Conservation (phyloP, 2,888 invertebrate species). For the Lithodes maja region DNA sequence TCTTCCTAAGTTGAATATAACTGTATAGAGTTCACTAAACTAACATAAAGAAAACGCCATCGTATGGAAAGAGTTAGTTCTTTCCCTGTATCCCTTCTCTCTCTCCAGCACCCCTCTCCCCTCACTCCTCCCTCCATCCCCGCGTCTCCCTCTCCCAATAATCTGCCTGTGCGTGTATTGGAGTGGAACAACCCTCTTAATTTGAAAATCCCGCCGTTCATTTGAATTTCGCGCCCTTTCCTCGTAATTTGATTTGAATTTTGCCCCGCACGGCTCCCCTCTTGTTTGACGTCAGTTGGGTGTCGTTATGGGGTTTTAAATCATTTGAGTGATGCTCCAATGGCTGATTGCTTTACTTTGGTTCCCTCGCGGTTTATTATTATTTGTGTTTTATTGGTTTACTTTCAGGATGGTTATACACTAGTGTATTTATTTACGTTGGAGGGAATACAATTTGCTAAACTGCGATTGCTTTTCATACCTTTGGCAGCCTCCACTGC, state of each 20-base stretch:
- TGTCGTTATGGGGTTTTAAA: neutral
- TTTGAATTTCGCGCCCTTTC: slow-evolving; percentile 66
- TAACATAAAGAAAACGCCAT: no score
- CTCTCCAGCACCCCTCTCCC: neutral
- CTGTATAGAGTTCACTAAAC: no score
- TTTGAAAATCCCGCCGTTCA: slow-evolving; percentile 70
- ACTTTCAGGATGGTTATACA: neutral
- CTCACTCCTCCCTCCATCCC: neutral
- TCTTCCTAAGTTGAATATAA: no score
- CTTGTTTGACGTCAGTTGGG: slow-evolving; percentile 15
- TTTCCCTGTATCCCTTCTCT: neutral
- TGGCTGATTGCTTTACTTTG: no score
- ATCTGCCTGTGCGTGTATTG: slow-evolving; percentile 66
- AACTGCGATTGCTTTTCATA: neutral
- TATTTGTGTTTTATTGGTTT: neutral
- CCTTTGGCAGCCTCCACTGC: slow-evolving; percentile 5
- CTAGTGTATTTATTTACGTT: neutral
- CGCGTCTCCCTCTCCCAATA: slow-evolving; percentile 52
- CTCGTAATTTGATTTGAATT: slow-evolving; percentile 69
- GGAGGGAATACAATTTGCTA: neutral
- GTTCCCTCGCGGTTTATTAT: no score
- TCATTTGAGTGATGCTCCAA: neutral
- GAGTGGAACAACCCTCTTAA: slow-evolving; percentile 70
- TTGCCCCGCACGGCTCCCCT: slow-evolving; percentile 54
- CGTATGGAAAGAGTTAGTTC: no score